phyloP scores from a whole-genome alignment of 2,113 vertebrate genomes.

The Mormyrus lacerda region DNA sequence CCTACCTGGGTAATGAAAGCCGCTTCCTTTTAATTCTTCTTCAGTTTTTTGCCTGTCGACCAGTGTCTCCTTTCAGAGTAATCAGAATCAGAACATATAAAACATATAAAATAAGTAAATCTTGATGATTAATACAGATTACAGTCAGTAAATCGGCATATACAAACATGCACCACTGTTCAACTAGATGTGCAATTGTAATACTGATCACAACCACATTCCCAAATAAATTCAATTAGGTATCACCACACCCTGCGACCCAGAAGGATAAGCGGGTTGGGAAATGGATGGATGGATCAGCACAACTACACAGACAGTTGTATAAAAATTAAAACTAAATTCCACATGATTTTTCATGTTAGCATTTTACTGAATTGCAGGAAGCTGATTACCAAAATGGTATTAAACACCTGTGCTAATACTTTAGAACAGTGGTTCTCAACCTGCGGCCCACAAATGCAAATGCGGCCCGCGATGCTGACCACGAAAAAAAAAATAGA shows the following conservation, averaged over 20 bases:
- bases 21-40: background rate
- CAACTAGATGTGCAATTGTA: background rate
- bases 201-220: background rate
- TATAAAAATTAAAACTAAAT: background rate
- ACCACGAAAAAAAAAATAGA: too few relatives aligned
- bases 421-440: too few relatives aligned
- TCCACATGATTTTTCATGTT: background rate
- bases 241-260: too few relatives aligned
- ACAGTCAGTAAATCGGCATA: background rate
- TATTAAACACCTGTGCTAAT: background rate
- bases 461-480: too few relatives aligned
- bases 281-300: too few relatives aligned
- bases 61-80: background rate
- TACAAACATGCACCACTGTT: background rate
- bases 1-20: slow-evolving; percentile 9
- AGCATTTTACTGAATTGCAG: background rate
- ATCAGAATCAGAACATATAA: background rate
- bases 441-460: too few relatives aligned
- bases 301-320: background rate
- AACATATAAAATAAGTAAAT: background rate
- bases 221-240: background rate
- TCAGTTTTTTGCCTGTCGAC: background rate
- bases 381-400: background rate
- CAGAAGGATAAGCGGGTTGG: too few relatives aligned
- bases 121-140: background rate